Evolutionary conservation across 2,888 invertebrate genomes (phyloP).

Genomic region (Monoplex corrugatus): DNA sequence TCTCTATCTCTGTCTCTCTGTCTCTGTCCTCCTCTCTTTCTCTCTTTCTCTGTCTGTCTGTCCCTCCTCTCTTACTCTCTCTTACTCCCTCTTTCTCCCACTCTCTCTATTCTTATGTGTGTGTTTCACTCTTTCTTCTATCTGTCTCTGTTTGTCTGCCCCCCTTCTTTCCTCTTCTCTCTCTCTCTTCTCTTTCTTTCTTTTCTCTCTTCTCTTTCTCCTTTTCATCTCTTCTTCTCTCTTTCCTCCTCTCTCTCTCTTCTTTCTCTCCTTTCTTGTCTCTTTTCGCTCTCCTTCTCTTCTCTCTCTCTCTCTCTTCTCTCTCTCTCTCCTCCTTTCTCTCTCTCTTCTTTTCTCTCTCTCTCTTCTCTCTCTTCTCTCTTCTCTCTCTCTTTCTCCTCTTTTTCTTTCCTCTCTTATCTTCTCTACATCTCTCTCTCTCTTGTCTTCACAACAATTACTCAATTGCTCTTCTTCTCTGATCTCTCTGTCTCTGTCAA

Average conservation of each 20-base stretch:
- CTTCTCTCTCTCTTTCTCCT: not conserved
- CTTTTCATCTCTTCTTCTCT: too few species aligned
- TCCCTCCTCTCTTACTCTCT: not conserved
- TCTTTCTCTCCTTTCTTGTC: not conserved
- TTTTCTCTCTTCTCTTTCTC: too few species aligned
- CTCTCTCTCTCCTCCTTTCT: not conserved
- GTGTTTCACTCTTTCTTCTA: too few species aligned
- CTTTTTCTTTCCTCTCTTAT: not conserved
- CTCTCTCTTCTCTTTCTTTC: too few species aligned
- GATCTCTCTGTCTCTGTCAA: too few species aligned
- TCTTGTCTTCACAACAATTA: not conserved
- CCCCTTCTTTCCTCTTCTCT: too few species aligned
- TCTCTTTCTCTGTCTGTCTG: slow-evolving; percentile 3
- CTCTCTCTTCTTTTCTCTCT: not conserved
- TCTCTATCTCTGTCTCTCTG: slow-evolving; percentile 15
- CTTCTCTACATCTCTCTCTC: slow-evolving; percentile 4
- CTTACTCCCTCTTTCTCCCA: not conserved
- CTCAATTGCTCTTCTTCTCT: too few species aligned
- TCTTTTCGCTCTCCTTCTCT: slow-evolving; percentile 22
- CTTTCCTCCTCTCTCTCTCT: not conserved
- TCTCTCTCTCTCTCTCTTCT: not conserved
- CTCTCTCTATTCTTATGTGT: too few species aligned
- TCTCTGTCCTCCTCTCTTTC: not conserved
- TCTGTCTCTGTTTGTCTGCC: too few species aligned
- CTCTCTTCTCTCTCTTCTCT: not conserved